Base-by-base conservation (phyloP, 2,797 vertebrate species). In the Streptopelia turtur region DNA sequence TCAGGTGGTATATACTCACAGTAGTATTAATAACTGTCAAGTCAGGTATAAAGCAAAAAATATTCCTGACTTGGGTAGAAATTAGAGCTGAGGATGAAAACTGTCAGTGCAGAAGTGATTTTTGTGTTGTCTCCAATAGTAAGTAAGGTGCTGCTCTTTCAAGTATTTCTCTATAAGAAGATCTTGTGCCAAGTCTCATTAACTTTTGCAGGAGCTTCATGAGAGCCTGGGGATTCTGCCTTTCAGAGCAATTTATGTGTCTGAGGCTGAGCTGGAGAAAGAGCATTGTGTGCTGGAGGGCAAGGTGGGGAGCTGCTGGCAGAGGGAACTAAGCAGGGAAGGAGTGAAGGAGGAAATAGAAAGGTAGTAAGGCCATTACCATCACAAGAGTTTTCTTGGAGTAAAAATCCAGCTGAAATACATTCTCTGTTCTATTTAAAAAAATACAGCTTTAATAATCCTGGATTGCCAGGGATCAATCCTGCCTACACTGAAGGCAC, bases 11-110 rank as follows among this genome's bases (percentile, higher is more conserved):
- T 16, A 9, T 85, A 63, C 75, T 93, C 35, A 74, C 65, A 65
- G 83, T 61, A 65, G 47, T 93, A 95, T 95, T 96, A 96, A 50
- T 87, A 83, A 74, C 86, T 96, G 93, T 93, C 94, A 87, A 69
- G 72, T 80, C 57, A 78, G 53, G 68, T 90, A 65, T 71, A 81
- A 75, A 89, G 78, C 37, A 89, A 93, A 93, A 92, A 80, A 21
- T 89, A 80, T 87, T 94, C 41, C 35, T 56, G 55, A 81, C 50
- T 86, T 64, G 43, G 39, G 45, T 89, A 65, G 39, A 89, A 89
- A 49, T 66, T 76, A 77, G 55, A 83, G 31, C 61, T 59, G 68
- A 68, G 50, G 43, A 68, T 0, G 1, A 90, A 83, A 90, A 37
- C 76, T 79, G 72, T 72, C 63, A 63, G 65, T 50, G 31, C 47